Conservation (phyloP, 2,888 invertebrate species). For the Apomyelois bistriatella region DNA sequence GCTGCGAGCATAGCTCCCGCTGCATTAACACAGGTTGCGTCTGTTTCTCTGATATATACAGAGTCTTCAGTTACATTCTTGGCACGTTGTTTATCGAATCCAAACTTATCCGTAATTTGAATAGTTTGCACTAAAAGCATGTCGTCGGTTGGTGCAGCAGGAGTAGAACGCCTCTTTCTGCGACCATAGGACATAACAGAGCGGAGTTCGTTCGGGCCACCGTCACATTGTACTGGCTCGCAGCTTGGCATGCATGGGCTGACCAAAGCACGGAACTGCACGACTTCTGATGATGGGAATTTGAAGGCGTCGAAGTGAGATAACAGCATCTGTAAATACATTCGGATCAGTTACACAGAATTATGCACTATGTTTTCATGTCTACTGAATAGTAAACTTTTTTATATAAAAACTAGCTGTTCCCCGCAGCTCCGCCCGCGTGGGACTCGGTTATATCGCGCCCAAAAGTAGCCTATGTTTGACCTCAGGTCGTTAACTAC, state of each 20-base stretch:
- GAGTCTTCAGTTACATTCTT: slow-evolving; percentile 84
- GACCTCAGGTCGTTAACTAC: no score
- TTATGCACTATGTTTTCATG: no score
- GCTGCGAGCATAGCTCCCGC: slow-evolving; percentile 91
- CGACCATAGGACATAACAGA: slow-evolving; percentile 91
- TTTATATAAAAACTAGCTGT: no score
- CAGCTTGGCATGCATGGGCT: slow-evolving; percentile 96
- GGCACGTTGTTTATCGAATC: slow-evolving; percentile 86
- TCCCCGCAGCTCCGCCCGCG: no score
- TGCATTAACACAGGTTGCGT: slow-evolving; percentile 85
- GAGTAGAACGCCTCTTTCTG: slow-evolving; percentile 86
- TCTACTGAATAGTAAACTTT: no score
- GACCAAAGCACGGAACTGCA: slow-evolving; percentile 96
- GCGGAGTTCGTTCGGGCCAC: slow-evolving; percentile 89
- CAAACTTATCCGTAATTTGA: slow-evolving; percentile 95
- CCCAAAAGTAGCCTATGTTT: no score
- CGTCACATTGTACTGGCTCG: slow-evolving; percentile 95
- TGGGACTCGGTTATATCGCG: no score
- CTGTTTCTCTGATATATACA: slow-evolving; percentile 83
- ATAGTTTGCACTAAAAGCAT: slow-evolving; percentile 94
- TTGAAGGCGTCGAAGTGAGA: slow-evolving; percentile 98
- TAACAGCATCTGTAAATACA: slow-evolving; percentile 84
- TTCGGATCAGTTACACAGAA: no score
- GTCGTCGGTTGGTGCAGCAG: slow-evolving; percentile 83
- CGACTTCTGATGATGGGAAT: slow-evolving; percentile 96